Evolutionary conservation across 2,797 vertebrate genomes (phyloP).

Genomic region (Falco novaeseelandiae): DNA sequence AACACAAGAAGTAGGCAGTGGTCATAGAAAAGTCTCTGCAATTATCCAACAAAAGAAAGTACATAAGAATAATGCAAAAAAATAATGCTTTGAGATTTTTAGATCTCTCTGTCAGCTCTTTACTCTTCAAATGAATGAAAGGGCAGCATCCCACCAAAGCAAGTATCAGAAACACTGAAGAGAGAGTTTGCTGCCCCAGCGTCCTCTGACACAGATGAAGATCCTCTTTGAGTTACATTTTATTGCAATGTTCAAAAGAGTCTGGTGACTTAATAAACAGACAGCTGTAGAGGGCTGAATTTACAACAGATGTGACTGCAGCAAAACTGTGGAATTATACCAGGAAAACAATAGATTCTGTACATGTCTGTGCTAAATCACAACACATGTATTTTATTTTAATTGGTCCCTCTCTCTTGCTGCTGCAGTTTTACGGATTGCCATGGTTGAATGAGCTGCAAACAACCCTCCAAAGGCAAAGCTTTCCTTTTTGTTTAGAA

Average conservation of each 20-base stretch:
- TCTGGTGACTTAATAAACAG: neutral
- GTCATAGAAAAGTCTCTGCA: neutral
- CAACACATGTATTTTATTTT: neutral
- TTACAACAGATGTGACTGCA: neutral
- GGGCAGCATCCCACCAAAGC: neutral
- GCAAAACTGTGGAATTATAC: neutral
- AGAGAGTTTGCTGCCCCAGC: neutral
- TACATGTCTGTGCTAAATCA: neutral
- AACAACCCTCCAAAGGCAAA: neutral
- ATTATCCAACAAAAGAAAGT: neutral
- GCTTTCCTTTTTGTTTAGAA: conserved; percentile 24
- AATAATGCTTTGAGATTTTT: neutral
- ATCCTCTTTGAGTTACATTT: neutral
- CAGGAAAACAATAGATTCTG: neutral
- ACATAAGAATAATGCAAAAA: neutral
- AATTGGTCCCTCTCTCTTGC: conserved; percentile 20
- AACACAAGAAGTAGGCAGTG: neutral
- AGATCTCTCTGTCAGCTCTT: neutral
- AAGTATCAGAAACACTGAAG: neutral
- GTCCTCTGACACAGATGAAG: neutral
- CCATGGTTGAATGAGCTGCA: neutral
- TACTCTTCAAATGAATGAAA: neutral
- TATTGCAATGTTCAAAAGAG: neutral
- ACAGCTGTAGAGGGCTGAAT: neutral
- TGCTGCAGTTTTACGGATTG: conserved; percentile 3